Percentiles rank a stretch among this genome's conserved stretches.
Conservation (phyloP, 2,888 invertebrate species). For the Sussaba pulchella region DNA sequence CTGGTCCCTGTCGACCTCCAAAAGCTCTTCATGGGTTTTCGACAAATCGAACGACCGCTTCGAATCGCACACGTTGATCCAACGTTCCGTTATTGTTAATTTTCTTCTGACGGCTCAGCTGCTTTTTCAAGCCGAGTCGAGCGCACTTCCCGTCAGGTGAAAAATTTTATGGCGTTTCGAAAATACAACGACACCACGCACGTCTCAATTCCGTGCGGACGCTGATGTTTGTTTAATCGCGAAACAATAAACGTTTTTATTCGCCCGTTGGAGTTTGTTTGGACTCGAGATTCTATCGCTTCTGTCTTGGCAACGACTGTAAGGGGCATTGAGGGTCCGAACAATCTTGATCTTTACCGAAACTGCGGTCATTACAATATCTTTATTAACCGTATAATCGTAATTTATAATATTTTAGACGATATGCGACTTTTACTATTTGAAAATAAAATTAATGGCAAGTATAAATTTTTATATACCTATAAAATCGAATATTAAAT, state of each 20-base stretch:
- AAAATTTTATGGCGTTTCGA: background rate
- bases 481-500: too few relatives aligned
- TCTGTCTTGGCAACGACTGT: conserved; percentile 30
- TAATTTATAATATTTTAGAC: background rate
- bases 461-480: too few relatives aligned
- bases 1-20: background rate
- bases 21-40: background rate
- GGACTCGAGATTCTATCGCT: conserved; percentile 28
- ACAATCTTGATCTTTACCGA: background rate
- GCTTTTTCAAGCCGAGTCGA: too few relatives aligned
- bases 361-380: conserved; percentile 1
- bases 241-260: conserved; percentile 26
- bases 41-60: background rate
- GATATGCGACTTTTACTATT: too few relatives aligned
- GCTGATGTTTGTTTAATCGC: conserved; percentile 47
- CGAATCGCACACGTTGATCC: background rate
- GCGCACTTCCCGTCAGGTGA: background rate
- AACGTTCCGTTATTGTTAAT: too few relatives aligned
- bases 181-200: conserved; percentile 4
- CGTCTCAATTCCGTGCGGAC: conserved; percentile 20
- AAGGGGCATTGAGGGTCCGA: background rate
- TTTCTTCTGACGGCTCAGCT: too few relatives aligned
- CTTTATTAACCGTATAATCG: background rate
- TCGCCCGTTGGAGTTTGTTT: conserved; percentile 37
- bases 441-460: too few relatives aligned